Evolutionary conservation across 2,888 invertebrate species (phyloP), one percentile per base, ranked within the genome.

Genomic region (Leucophora obtusa): DNA sequence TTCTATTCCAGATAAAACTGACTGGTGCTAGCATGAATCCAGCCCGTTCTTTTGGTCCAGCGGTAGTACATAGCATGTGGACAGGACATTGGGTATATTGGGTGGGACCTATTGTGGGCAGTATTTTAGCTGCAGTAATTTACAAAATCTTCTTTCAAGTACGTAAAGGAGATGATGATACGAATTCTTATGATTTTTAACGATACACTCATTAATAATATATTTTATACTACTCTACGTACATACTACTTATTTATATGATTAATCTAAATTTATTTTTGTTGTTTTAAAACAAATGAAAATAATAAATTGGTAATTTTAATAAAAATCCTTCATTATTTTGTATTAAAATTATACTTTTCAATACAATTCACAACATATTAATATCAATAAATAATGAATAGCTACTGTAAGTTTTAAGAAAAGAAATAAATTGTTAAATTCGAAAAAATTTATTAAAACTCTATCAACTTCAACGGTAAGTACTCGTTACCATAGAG

Each of bases 1-100:
- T 43, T 43, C 15, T 17, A 24, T 69, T 65, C 10, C 2, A 94
- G 94, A 94, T 97, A 86, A 94, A 95, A 85, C 92, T 92, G 86
- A 95, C 96, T 24, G 96, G 97, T 15, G 93, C 96, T 79, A 96
- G 97, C 89, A 97, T 97, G 97, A 97, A 97, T 91, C 97, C 97
- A 0, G 97, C 97, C 0, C 93, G 97, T 82, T 95, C 95, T 59
- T 94, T 97, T 87, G 97, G 97, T 28, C 96, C 96, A 0, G 96
- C 97, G 15, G 93, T 96, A 7, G 93, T 97, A 51, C 93, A 94
- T 90, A 93, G 93, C 66, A 86, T 91, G 71, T 97, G 96, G 94
- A 91, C 92, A 0, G 88, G 95, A 83, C 97, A 97, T 86, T 97
- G 97, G 97, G 93, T 97, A 2, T 97, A 96, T 91, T 97, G 97